phyloP scores from a whole-genome alignment of 2,888 invertebrate species.

The Lamellibrachia satsuma region DNA sequence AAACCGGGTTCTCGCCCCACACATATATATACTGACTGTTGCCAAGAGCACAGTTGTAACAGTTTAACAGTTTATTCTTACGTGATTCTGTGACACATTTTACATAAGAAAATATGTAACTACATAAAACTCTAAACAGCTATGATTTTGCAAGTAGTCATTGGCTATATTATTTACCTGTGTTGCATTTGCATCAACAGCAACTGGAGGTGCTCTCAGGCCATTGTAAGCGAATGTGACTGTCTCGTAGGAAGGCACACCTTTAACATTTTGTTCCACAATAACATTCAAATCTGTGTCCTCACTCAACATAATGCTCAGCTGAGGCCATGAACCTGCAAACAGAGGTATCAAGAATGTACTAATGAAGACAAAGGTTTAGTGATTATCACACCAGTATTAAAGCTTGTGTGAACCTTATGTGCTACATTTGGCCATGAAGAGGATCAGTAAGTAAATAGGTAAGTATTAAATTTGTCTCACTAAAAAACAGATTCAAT shows the following conservation, averaged over 20 bases:
- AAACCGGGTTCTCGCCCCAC: too few species aligned
- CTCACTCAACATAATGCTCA: neutral
- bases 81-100: too few species aligned
- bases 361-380: neutral
- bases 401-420: neutral
- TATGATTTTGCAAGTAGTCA: too few species aligned
- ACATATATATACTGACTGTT: too few species aligned
- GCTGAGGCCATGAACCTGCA: neutral
- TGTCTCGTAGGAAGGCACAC: neutral
- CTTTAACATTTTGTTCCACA: neutral
- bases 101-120: too few species aligned
- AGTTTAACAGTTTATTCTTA: too few species aligned
- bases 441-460: too few species aligned
- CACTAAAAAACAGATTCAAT: too few species aligned
- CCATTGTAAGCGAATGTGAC: conserved; percentile 1
- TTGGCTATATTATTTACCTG: neutral
- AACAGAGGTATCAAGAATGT: neutral
- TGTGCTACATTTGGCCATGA: too few species aligned
- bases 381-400: neutral
- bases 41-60: too few species aligned
- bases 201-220: neutral
- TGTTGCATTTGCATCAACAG: neutral
- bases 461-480: too few species aligned
- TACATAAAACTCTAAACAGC: too few species aligned
- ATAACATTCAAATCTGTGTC: neutral